These are phyloP conservation scores for Parnassius apollo DNA, from an alignment of 2,888 invertebrate species.

Conservation along the genomic window DNA sequence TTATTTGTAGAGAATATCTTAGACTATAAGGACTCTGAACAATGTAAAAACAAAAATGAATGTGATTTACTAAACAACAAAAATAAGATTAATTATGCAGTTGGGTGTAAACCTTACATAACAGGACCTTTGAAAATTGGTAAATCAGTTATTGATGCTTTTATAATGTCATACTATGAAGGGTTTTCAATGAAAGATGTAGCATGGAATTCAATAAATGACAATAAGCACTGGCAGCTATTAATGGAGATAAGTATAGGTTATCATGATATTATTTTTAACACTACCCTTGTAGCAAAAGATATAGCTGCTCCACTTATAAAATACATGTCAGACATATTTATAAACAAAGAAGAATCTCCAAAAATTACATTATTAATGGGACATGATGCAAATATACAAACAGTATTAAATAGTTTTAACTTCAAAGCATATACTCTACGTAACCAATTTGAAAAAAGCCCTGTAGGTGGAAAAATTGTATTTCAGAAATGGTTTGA, in stretches of 20 bases:
- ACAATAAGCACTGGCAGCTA: slow-evolving; percentile 44
- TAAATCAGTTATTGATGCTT: slow-evolving; percentile 63
- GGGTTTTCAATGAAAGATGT: slow-evolving; percentile 54
- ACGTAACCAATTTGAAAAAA: slow-evolving; percentile 50
- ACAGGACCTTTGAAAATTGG: slow-evolving; percentile 63
- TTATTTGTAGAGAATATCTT: slow-evolving; percentile 52
- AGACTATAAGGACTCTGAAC: slow-evolving; percentile 55
- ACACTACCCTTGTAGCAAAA: slow-evolving; percentile 54
- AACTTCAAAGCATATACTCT: slow-evolving; percentile 50
- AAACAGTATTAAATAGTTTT: slow-evolving; percentile 54
- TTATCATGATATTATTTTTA: slow-evolving; percentile 65
- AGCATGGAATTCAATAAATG: slow-evolving; percentile 59
- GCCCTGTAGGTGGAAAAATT: slow-evolving; percentile 64
- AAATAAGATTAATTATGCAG: slow-evolving; percentile 46
- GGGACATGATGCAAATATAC: slow-evolving; percentile 71
- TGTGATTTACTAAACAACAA: slow-evolving; percentile 53
- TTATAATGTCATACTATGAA: slow-evolving; percentile 68
- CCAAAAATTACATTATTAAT: slow-evolving; percentile 56
- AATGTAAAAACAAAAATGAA: slow-evolving; percentile 46
- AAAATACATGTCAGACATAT: slow-evolving; percentile 48
- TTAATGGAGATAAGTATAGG: slow-evolving; percentile 50
- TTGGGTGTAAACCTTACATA: slow-evolving; percentile 54
- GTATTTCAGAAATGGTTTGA: slow-evolving; percentile 67
- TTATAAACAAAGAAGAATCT: slow-evolving; percentile 37
- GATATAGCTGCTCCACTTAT: slow-evolving; percentile 59